Conservation (phyloP, 2,113 vertebrate species). For the Hassar affinis region DNA sequence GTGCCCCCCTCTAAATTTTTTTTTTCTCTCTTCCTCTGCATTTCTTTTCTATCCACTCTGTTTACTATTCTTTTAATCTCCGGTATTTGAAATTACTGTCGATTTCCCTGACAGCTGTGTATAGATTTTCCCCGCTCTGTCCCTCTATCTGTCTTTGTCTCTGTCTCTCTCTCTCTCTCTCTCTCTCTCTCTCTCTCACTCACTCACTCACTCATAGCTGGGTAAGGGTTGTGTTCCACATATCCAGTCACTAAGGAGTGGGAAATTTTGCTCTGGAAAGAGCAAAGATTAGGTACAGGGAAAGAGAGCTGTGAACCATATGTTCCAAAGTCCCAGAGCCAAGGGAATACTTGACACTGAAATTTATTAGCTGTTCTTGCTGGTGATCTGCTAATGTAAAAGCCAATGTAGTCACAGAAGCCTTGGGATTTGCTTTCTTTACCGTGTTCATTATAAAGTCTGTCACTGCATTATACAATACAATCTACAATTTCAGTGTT, state of each 20-base stretch:
- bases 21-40: not conserved
- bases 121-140: conserved; percentile 26
- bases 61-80: conserved; percentile 61
- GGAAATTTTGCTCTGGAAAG: not conserved
- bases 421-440: conserved; percentile 15
- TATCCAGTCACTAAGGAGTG: not conserved
- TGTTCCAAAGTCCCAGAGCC: not conserved
- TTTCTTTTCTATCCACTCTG: conserved; percentile 19
- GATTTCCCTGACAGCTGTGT: conserved; percentile 61
- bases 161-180: not conserved
- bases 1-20: too few species aligned
- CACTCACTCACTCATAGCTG: conserved; percentile 11
- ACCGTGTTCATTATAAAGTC: not conserved
- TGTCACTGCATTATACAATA: not conserved
- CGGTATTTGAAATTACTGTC: conserved; percentile 62
- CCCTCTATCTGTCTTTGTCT: not conserved
- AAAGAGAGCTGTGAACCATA: not conserved
- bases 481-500: not conserved
- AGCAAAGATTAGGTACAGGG: not conserved
- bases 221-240: not conserved
- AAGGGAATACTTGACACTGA: not conserved
- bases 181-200: too few species aligned
- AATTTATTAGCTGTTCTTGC: conserved; percentile 2
- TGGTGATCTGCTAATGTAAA: not conserved
- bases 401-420: not conserved